phyloP scores from a whole-genome alignment of 2,797 vertebrate species.

The Myotis pilosus region DNA sequence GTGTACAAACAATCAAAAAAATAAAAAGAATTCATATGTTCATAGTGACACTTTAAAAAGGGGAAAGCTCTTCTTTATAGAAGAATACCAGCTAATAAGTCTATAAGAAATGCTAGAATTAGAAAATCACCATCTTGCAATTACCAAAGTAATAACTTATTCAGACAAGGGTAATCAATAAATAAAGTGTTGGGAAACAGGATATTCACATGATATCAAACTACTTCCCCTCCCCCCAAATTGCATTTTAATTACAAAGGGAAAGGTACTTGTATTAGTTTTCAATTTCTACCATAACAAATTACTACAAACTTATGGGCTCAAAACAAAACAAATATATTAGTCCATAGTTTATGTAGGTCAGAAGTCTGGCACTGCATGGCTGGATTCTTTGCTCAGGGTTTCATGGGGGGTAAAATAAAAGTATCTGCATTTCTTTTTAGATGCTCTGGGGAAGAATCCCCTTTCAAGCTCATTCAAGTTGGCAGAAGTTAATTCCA shows the following conservation, averaged over 20 bases:
- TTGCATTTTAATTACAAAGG: slow-evolving; percentile 24
- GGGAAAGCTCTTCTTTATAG: not conserved
- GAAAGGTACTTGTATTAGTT: slow-evolving; percentile 1
- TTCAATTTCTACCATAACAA: slow-evolving; percentile 26
- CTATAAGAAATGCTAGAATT: not conserved
- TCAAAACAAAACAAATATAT: slow-evolving; percentile 41
- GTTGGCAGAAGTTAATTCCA: not conserved
- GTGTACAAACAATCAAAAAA: not conserved
- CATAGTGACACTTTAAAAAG: not conserved
- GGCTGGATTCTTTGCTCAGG: not conserved
- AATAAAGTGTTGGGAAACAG: not conserved
- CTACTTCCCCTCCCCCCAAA: not conserved
- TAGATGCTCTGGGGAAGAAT: not conserved
- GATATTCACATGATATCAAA: slow-evolving; percentile 19
- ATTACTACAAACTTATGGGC: not conserved
- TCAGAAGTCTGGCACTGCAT: not conserved
- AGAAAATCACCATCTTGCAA: not conserved
- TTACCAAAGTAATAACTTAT: slow-evolving; percentile 2
- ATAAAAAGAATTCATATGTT: not conserved
- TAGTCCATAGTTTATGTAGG: not conserved
- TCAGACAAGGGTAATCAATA: slow-evolving; percentile 15
- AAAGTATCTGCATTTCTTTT: not conserved
- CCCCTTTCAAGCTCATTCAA: not conserved
- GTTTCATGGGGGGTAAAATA: not conserved
- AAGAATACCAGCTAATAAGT: slow-evolving; percentile 3